A percentile compares a stretch with the other conserved stretches of the same genome.
Evolutionary conservation across 2,113 vertebrate species (phyloP).

Genomic region (Neolamprologus kungweensis): DNA sequence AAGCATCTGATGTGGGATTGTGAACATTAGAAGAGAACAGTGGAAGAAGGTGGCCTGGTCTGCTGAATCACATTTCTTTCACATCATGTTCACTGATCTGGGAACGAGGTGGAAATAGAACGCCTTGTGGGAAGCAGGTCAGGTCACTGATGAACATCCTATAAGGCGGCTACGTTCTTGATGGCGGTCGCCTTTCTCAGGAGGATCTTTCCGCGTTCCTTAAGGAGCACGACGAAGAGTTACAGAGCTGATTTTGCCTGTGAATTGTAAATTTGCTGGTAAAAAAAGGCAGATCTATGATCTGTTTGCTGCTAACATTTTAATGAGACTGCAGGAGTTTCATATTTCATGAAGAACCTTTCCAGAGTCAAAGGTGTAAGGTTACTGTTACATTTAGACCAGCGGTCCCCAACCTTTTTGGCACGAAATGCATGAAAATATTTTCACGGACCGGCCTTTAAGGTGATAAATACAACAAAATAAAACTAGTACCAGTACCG

Average conservation of each 20-base stretch:
- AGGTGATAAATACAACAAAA: no score
- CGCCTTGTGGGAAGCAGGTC: background rate
- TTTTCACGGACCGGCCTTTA: no score
- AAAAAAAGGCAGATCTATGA: background rate
- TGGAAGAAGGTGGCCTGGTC: background rate
- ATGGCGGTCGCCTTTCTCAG: background rate
- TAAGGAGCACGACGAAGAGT: background rate
- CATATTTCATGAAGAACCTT: background rate
- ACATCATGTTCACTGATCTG: background rate
- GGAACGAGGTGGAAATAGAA: background rate
- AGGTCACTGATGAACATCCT: background rate
- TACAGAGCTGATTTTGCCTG: background rate
- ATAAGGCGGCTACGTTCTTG: background rate
- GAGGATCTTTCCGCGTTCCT: accelerated
- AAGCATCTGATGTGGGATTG: accelerated
- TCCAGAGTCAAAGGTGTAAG: background rate
- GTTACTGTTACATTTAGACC: background rate
- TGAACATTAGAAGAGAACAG: background rate
- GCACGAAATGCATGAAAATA: no score
- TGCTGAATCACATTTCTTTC: background rate
- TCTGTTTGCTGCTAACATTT: background rate
- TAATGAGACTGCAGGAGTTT: background rate
- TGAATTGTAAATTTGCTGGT: background rate
- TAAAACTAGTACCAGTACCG: no score
- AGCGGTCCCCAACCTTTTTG: no score